Conservation (phyloP, 2,888 invertebrate species). For the Sturmia bella region DNA sequence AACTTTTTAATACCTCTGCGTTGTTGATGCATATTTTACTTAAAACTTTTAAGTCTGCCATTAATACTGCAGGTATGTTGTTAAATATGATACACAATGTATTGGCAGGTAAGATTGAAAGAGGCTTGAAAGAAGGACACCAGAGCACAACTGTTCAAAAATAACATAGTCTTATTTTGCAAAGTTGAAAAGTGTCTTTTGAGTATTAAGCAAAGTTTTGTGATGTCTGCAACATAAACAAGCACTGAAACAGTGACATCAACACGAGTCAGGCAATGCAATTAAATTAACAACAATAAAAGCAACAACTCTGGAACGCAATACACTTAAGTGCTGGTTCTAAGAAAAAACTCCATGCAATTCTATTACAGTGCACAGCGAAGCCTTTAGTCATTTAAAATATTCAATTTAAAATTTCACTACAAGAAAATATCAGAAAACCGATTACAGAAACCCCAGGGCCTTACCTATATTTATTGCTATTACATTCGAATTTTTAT, state of each 20-base stretch:
- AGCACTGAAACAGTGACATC: background rate
- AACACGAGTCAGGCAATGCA: constrained; percentile 55
- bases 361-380: background rate
- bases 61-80: constrained; percentile 18
- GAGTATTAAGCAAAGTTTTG: constrained; percentile 43
- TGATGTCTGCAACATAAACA: constrained; percentile 36
- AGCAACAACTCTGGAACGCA: constrained; percentile 51
- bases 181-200: constrained; percentile 43
- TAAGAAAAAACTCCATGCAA: constrained; percentile 29
- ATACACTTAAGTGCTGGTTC: constrained; percentile 66
- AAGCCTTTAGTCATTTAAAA: constrained; percentile 26
- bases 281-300: constrained; percentile 63
- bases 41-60: constrained; percentile 42
- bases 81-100: constrained; percentile 16
- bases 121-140: background rate
- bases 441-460: too few species aligned
- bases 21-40: constrained; percentile 44
- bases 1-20: constrained; percentile 12
- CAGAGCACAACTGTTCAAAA: constrained; percentile 28
- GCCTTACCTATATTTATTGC: too few species aligned
- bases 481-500: too few species aligned
- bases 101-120: background rate
- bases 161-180: constrained; percentile 25
- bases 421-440: background rate
- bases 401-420: constrained; percentile 10